Evolutionary conservation across 53 echinoderm and acorn worm genomes (phyloP), one percentile per base, ranked within the genome.

Genomic region (Astropecten irregularis): DNA sequence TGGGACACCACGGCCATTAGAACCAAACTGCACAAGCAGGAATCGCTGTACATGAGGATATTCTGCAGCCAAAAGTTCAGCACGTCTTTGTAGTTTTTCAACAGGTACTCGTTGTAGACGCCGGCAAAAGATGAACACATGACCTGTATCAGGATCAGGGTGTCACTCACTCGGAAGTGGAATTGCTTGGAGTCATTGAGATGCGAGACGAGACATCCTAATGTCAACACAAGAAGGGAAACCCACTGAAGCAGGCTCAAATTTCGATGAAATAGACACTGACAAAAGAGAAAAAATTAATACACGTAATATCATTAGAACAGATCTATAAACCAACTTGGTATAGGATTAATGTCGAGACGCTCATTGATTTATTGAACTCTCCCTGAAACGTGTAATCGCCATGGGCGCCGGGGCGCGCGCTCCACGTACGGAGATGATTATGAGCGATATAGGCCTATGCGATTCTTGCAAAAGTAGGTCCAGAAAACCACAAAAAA

Each of bases 31-130:
- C 90, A 93, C 2, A 90, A 2, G 38, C 90, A 81, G 30, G 96
- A 94, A 42, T 90, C 62, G 2, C 46, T 9, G 57, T 99, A 99
- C 94, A 99, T 99, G 83, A 90, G 88, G 10, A 95, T 84, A 49
- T 95, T 92, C 69, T 99, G 99, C 33, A 92, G 86, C 99, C 99
- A 99, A n/a, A 99, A 71, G 51, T 92, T 62, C 38, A 99, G 79
- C 8, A 56, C 16, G 39, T 66, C 63, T 30, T 50, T 55, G 52
- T 81, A 32, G 3, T 56, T 88, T 56, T 99, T 99, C 36, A 99
- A 69, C 33, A 99, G 81, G 51, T 85, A 88, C 62, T 99, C 99
- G 2, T 83, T 99, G 95, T 92, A 99, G 81, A 99, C 94, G 3
- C 95, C 90, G 2, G 99, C 99, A 30, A 99, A 82, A 18, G 85